A percentile compares a stretch with the other conserved stretches of the same genome.
phyloP scores from a whole-genome alignment of 2,797 vertebrate genomes.

The Sebastiscus tertius region DNA sequence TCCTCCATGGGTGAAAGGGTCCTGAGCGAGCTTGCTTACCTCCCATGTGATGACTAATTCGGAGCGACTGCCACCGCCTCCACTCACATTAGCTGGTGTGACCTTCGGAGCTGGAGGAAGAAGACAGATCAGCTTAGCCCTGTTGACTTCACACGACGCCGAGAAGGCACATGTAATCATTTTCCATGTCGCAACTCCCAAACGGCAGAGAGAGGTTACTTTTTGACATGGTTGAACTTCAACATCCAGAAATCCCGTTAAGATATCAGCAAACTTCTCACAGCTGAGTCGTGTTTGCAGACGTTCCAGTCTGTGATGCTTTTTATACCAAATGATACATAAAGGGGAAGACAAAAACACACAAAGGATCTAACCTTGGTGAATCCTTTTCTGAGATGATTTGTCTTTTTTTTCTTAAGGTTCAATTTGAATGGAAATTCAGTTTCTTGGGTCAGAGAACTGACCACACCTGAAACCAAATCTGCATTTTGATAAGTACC shows the following conservation, averaged over 20 bases:
- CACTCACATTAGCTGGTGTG: slow-evolving; percentile 95
- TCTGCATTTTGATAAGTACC: neutral
- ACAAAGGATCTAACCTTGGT: neutral
- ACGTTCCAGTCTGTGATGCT: neutral
- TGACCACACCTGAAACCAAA: neutral
- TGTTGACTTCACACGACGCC: slow-evolving; percentile 29
- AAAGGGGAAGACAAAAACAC: neutral
- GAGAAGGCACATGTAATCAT: slow-evolving; percentile 15
- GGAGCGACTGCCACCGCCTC: slow-evolving; percentile 95
- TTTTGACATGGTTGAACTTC: slow-evolving; percentile 2
- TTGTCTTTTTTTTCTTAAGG: neutral
- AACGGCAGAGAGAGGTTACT: neutral
- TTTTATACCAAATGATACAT: neutral
- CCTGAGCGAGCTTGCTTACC: slow-evolving; percentile 82
- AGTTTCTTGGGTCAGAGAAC: neutral
- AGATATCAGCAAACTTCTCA: neutral
- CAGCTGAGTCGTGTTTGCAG: neutral
- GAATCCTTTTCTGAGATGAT: neutral
- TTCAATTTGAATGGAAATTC: neutral
- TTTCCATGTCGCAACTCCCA: slow-evolving; percentile 4
- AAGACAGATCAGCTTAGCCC: slow-evolving; percentile 64
- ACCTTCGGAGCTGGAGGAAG: slow-evolving; percentile 91
- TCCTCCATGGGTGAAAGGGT: slow-evolving; percentile 56
- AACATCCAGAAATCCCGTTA: neutral
- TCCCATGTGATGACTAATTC: slow-evolving; percentile 99